Percentiles rank a stretch among this genome's conserved stretches.
Conservation (phyloP, 2,113 vertebrate species). For the Bufo gargarizans region DNA sequence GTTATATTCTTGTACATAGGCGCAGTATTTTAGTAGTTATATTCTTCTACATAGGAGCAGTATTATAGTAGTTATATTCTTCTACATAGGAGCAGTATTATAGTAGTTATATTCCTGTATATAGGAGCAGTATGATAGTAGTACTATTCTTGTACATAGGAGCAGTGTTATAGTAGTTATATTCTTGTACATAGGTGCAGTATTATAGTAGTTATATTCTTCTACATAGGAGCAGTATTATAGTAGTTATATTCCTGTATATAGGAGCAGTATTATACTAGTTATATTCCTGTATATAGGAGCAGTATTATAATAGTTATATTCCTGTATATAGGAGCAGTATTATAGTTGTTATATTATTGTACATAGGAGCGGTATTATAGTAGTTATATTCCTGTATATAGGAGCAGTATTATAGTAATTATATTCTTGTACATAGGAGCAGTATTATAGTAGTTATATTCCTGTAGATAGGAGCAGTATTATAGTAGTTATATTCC, state of each 20-base stretch:
- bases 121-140: constrained; percentile 1
- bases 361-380: neutral
- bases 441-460: neutral
- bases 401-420: neutral
- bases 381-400: neutral
- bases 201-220: constrained; percentile 5
- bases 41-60: neutral
- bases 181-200: neutral
- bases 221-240: neutral
- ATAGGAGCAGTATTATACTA: constrained; percentile 5
- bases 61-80: constrained; percentile 6
- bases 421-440: neutral
- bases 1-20: constrained; percentile 20
- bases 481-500: neutral
- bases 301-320: neutral
- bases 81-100: neutral
- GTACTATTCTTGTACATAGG: neutral
- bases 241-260: neutral
- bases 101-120: constrained; percentile 1
- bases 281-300: neutral
- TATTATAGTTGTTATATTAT: constrained; percentile 17
- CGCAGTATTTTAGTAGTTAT: constrained; percentile 14
- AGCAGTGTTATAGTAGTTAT: neutral
- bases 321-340: neutral
- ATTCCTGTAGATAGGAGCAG: neutral